phyloP scores from a whole-genome alignment of 2,797 vertebrate genomes.

The Zenarchopterus dispar region DNA sequence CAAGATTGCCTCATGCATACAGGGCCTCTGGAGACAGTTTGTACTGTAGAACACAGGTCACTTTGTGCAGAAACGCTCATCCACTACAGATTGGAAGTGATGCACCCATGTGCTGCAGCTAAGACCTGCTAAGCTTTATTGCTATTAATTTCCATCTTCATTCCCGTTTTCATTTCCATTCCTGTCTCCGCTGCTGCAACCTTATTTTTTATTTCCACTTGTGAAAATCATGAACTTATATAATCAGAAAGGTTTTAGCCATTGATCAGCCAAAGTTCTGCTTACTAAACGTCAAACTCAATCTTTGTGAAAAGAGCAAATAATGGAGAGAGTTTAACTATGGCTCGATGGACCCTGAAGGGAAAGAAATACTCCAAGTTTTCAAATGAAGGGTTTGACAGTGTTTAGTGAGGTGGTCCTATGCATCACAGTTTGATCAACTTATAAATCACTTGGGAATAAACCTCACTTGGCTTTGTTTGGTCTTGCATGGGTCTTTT shows the following conservation, averaged over 20 bases:
- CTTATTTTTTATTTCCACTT: not conserved
- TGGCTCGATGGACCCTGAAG: constrained; percentile 5
- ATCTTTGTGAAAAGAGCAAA: constrained; percentile 35
- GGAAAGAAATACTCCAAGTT: constrained; percentile 13
- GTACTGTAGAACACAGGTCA: constrained; percentile 24
- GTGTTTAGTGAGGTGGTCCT: constrained; percentile 9
- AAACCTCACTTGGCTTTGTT: constrained; percentile 5
- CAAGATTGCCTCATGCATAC: constrained; percentile 52
- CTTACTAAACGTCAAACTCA: constrained; percentile 27
- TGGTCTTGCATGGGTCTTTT: constrained; percentile 9
- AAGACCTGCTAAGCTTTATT: not conserved
- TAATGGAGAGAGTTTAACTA: constrained; percentile 7
- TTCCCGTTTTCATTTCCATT: not conserved
- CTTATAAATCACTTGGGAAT: constrained; percentile 24
- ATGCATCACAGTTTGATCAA: constrained; percentile 6
- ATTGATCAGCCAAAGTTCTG: constrained; percentile 46
- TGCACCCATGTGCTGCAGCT: not conserved
- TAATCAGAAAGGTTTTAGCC: constrained; percentile 9
- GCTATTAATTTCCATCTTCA: not conserved
- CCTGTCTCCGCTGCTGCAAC: not conserved
- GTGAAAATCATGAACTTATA: constrained; percentile 8
- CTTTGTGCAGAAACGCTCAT: constrained; percentile 5
- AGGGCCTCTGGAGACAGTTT: constrained; percentile 13
- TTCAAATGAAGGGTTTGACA: constrained; percentile 14
- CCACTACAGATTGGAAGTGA: not conserved